Conservation (phyloP, 2,113 vertebrate species). For the Arenaria interpres region DNA sequence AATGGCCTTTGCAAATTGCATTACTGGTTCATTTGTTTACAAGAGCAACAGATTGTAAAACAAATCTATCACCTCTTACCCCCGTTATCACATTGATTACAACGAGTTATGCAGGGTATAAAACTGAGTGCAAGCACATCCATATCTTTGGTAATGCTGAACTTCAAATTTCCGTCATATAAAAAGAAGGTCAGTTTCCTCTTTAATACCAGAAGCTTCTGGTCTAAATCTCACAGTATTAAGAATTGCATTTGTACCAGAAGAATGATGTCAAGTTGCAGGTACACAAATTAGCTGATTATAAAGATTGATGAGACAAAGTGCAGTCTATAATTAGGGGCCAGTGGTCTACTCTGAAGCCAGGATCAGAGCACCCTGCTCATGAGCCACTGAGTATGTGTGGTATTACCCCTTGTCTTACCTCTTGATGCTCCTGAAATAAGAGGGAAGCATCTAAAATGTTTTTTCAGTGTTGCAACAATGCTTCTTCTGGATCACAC, state of each 20-base stretch:
- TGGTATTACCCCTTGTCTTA: not conserved
- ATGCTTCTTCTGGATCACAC: not conserved
- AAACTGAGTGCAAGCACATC: not conserved
- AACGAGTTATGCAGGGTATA: not conserved
- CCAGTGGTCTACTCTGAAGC: not conserved
- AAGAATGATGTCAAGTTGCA: not conserved
- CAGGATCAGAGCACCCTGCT: not conserved
- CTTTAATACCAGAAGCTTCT: not conserved
- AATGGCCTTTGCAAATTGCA: conserved; percentile 34
- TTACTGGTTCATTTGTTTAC: not conserved
- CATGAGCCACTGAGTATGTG: not conserved
- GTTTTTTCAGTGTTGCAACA: not conserved
- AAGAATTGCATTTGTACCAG: not conserved
- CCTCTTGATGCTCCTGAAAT: not conserved
- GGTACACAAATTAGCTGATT: not conserved
- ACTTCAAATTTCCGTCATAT: not conserved
- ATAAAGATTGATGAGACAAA: not conserved
- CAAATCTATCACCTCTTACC: not conserved
- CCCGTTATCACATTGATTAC: not conserved
- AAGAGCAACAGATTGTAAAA: not conserved
- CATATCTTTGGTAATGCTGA: not conserved
- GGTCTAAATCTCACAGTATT: not conserved
- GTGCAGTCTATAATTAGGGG: not conserved
- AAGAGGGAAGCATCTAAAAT: not conserved
- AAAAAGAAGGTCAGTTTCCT: not conserved